Evolutionary conservation across 2,888 invertebrate species (phyloP).

Genomic region (Clivina fossor): DNA sequence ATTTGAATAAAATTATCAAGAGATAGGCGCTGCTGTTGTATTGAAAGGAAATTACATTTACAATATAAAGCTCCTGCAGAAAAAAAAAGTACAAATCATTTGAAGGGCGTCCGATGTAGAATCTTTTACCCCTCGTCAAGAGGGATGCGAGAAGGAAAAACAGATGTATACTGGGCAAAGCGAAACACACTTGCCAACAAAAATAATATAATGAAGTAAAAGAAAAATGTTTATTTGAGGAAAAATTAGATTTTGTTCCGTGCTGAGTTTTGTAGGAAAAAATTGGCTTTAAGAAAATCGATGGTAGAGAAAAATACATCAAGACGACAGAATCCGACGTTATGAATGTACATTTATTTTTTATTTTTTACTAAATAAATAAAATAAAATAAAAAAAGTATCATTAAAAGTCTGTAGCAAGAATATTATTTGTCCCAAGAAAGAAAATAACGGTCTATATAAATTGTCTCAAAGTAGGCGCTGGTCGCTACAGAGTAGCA

Average conservation of each 20-base stretch:
- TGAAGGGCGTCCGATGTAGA: not conserved
- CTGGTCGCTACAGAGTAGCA: no score
- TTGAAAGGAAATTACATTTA: conserved; percentile 14
- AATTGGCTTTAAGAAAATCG: conserved; percentile 34
- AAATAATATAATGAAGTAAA: conserved; percentile 55
- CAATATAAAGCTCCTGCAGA: conserved; percentile 2
- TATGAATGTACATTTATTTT: conserved; percentile 32
- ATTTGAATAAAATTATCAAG: conserved; percentile 8
- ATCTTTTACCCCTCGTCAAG: no score
- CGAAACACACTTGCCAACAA: conserved; percentile 50
- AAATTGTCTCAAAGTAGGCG: no score
- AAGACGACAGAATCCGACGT: conserved; percentile 33
- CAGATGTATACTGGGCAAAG: no score
- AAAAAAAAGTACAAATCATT: not conserved
- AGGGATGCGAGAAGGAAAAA: no score
- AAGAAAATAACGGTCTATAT: no score
- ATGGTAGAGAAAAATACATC: conserved; percentile 27
- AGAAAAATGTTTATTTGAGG: conserved; percentile 55
- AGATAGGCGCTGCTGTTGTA: not conserved
- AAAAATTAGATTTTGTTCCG: conserved; percentile 55
- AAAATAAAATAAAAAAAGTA: conserved; percentile 30
- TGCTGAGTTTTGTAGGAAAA: conserved; percentile 21
- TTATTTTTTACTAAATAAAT: conserved; percentile 25
- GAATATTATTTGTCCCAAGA: no score
- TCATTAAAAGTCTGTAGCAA: conserved; percentile 31